A percentile compares a stretch with the other conserved stretches of the same genome.
Conservation (phyloP, 2,113 vertebrate genomes). For the Eclectus roratus region DNA sequence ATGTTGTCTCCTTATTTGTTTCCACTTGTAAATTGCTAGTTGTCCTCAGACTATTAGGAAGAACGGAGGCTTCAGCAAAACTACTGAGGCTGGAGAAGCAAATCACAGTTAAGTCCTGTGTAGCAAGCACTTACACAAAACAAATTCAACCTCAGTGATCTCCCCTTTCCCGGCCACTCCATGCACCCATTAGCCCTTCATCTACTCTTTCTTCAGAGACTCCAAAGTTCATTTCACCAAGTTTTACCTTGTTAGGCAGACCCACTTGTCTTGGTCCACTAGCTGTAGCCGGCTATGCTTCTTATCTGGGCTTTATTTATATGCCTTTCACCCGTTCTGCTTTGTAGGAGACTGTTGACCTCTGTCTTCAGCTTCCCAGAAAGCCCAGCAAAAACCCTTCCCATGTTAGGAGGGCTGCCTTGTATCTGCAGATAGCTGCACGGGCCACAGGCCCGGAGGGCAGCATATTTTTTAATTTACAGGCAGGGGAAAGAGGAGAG, state of each 20-base stretch:
- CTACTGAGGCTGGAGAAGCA: neutral
- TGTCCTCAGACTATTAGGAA: neutral
- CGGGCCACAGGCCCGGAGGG: neutral
- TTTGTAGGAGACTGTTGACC: neutral
- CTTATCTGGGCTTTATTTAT: neutral
- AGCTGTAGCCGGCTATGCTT: neutral
- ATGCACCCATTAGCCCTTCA: neutral
- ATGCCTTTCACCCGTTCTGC: accelerated
- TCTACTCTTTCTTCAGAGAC: neutral
- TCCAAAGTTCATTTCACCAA: neutral
- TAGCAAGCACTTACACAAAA: neutral
- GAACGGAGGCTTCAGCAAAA: neutral
- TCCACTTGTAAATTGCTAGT: neutral
- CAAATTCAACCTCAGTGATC: accelerated
- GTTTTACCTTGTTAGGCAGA: neutral
- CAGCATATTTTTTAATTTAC: neutral
- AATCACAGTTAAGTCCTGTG: neutral
- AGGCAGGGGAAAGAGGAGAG: neutral
- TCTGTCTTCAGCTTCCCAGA: neutral
- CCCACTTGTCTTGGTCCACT: neutral
- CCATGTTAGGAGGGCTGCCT: neutral
- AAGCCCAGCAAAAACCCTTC: neutral
- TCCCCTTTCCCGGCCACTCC: neutral
- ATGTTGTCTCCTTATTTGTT: neutral
- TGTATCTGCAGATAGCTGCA: neutral